phyloP scores from a whole-genome alignment of 2,797 vertebrate species.

The Pseudomugil gertrudae region DNA sequence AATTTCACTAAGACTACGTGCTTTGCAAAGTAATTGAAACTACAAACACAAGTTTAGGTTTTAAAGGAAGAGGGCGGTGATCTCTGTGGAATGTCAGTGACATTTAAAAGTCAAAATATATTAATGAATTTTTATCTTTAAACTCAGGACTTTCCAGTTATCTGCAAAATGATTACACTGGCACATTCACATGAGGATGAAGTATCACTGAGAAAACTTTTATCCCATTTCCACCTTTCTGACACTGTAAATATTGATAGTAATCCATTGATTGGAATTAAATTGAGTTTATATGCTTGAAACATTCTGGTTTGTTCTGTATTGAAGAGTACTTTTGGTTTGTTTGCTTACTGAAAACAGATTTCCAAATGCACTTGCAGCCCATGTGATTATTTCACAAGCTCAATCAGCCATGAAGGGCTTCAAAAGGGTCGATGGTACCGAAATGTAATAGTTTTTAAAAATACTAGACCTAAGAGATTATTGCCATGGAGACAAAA shows the following conservation, averaged over 20 bases:
- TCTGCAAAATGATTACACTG: not conserved
- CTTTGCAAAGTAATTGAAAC: conserved; percentile 15
- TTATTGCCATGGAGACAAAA: conserved; percentile 1
- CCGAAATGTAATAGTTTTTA: not conserved
- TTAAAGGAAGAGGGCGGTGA: not conserved
- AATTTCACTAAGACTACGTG: conserved; percentile 8
- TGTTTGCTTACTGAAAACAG: not conserved
- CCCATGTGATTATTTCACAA: conserved; percentile 1
- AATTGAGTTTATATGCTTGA: not conserved
- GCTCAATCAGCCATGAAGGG: not conserved
- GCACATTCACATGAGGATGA: conserved; percentile 7
- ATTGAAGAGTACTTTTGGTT: not conserved
- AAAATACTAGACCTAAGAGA: not conserved
- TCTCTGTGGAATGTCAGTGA: conserved; percentile 19
- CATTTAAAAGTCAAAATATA: conserved; percentile 30
- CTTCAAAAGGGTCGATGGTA: not conserved
- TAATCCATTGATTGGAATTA: not conserved
- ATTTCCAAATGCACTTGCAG: not conserved
- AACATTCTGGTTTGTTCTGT: not conserved
- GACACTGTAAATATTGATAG: not conserved
- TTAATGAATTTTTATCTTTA: conserved; percentile 12
- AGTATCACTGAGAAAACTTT: not conserved
- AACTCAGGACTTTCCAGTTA: conserved; percentile 14
- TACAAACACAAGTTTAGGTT: not conserved
- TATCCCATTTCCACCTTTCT: not conserved